Percentiles rank a stretch among this genome's conserved stretches.
phyloP scores from a whole-genome alignment of 2,113 vertebrate species.

The Pantherophis guttatus region DNA sequence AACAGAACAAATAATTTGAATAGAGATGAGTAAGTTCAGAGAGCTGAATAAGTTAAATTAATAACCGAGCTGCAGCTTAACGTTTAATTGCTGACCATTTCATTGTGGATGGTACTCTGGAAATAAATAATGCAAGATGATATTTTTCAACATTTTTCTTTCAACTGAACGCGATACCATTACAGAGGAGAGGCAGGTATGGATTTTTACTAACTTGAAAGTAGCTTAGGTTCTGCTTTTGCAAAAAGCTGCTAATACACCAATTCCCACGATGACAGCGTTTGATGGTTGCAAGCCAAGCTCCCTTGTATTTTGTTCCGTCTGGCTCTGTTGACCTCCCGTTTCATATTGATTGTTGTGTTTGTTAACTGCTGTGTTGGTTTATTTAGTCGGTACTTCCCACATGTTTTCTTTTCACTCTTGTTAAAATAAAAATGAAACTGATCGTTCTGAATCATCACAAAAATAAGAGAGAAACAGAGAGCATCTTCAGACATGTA shows the following conservation, averaged over 20 bases:
- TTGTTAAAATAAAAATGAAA: not conserved
- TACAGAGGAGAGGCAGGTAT: not conserved
- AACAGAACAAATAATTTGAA: not conserved
- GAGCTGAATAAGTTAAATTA: not conserved
- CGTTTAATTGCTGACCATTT: not conserved
- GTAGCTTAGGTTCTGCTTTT: not conserved
- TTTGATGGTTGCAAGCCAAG: not conserved
- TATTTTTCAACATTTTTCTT: not conserved
- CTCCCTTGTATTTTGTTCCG: not conserved
- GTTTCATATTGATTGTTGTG: not conserved
- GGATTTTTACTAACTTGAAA: constrained; percentile 8
- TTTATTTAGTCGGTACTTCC: not conserved
- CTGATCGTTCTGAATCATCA: not conserved
- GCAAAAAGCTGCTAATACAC: not conserved
- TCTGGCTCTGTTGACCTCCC: not conserved
- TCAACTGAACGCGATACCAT: not conserved
- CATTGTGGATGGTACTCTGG: not conserved
- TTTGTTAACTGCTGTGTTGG: constrained; percentile 1
- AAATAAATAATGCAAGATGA: constrained; percentile 23
- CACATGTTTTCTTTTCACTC: not conserved
- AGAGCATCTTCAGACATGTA: not conserved
- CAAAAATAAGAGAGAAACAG: not conserved
- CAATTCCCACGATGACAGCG: not conserved
- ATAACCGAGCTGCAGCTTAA: not conserved
- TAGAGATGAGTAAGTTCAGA: not conserved